Evolutionary conservation across 1,140 invertebrate species (phyloP).

Genomic region (Pseudomyrmex gracilis): DNA sequence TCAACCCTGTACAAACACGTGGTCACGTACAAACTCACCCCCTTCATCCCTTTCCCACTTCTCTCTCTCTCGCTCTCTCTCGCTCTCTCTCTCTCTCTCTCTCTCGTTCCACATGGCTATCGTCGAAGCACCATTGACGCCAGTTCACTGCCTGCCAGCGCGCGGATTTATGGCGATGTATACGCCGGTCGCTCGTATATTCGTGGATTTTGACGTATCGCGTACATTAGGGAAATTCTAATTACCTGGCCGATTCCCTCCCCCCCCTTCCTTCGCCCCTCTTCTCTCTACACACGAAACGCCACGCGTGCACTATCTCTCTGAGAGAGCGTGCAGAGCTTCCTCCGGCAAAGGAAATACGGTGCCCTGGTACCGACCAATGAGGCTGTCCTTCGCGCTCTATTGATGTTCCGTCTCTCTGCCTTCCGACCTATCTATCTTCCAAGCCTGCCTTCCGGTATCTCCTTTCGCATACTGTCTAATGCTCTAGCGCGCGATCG

Average conservation of each 20-base stretch:
- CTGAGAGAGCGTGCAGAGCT: constrained; percentile 24
- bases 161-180: constrained; percentile 82
- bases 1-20: constrained; percentile 49
- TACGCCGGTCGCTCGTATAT: constrained; percentile 75
- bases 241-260: constrained; percentile 65
- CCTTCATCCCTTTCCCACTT: neutral
- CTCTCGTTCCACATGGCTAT: constrained; percentile 73
- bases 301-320: constrained; percentile 29
- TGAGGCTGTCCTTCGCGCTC: constrained; percentile 59
- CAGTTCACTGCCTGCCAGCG: constrained; percentile 81
- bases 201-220: constrained; percentile 77
- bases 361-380: constrained; percentile 47
- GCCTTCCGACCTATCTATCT: constrained; percentile 58
- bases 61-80: constrained; percentile 45
- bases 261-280: neutral
- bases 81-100: constrained; percentile 59
- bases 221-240: constrained; percentile 78
- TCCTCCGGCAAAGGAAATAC: constrained; percentile 69
- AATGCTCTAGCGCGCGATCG: constrained; percentile 30
- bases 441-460: constrained; percentile 52
- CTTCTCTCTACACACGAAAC: neutral
- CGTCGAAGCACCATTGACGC: constrained; percentile 83
- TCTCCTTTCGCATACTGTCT: constrained; percentile 56
- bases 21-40: constrained; percentile 50
- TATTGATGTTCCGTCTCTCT: constrained; percentile 61